Base-by-base conservation (phyloP, 2,113 vertebrate genomes). In the Scopus umbretta region DNA sequence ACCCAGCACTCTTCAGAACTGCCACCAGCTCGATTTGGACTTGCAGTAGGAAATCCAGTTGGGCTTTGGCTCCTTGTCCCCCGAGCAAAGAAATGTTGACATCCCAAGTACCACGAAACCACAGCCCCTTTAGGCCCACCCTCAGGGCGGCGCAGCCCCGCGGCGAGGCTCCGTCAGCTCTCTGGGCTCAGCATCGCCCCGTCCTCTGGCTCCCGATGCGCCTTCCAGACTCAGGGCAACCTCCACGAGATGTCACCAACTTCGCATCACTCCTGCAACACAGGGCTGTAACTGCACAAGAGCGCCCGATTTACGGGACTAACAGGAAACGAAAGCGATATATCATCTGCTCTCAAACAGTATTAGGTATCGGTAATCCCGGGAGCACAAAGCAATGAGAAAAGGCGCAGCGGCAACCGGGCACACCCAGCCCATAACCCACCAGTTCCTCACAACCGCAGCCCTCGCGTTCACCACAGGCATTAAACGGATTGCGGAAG, bases 151-250 rank as follows among this genome's bases (percentile, higher is more conserved):
- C 2, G 0, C 40, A 22, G 58, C 68, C 38, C 8, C 3, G 0
- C 52, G 15, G 13, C 7, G 2, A 27, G 26, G 61, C 16, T 61
- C n/a, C 6, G 0, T 10, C 34, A 75, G 16, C 40, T 47, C 63
- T 13, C 49, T 2, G 55, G 40, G 55, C 43, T 52, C 66, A 59
- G 52, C 74, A 72, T 21, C 26, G 0, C 27, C 34, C 34, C 14
- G 0, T 16, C 18, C 61, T 52, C 68, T 5, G 0, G 29, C 7
- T 43, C 67, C 76, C 4, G 0, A 27, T 0, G 11, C 0, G 0
- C 38, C 25, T 84, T 15, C 75, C 61, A 63, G 67, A 8, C 45
- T 34, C 32, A 34, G 58, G 26, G 16, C 38, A 42, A 42, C 45
- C 38, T 59, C 66, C n/a, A 2, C 1, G 26, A 47, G 40, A 34